A percentile compares a stretch with the other conserved stretches of the same genome.
Conservation (phyloP, 2,113 vertebrate species). For the Panthera tigris region DNA sequence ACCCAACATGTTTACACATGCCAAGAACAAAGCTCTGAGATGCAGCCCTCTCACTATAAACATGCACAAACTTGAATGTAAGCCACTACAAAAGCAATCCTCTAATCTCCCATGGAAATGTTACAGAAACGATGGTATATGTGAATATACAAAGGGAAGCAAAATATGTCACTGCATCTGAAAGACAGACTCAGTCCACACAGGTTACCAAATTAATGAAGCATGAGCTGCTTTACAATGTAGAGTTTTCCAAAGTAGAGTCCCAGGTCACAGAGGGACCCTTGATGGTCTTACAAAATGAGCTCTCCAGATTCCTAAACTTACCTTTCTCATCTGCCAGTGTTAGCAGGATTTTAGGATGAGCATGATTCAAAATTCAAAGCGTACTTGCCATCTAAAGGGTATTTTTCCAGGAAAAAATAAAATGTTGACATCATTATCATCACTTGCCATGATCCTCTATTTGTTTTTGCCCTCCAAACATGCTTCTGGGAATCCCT, state of each 20-base stretch:
- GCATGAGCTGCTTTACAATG: not conserved
- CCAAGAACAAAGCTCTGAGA: slow-evolving; percentile 7
- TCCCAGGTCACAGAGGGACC: not conserved
- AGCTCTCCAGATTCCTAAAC: not conserved
- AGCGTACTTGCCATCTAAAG: not conserved
- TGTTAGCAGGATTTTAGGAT: not conserved
- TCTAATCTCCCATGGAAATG: not conserved
- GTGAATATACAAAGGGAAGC: not conserved
- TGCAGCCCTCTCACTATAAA: not conserved
- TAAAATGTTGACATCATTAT: not conserved
- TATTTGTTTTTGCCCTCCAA: not conserved
- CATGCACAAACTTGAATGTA: slow-evolving; percentile 6
- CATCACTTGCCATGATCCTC: not conserved
- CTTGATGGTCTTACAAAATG: not conserved
- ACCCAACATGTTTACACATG: not conserved
- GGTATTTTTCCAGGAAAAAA: not conserved
- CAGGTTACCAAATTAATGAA: slow-evolving; percentile 24
- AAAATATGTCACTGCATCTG: not conserved
- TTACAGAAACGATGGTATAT: not conserved
- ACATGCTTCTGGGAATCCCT: slow-evolving; percentile 25
- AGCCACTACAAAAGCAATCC: slow-evolving; percentile 16
- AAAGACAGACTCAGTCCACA: slow-evolving; percentile 10
- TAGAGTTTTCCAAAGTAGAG: slow-evolving; percentile 22
- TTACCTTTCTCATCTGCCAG: not conserved
- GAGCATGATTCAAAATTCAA: not conserved